Base-by-base conservation (phyloP, 2,113 vertebrate genomes). In the Dinomys branickii region DNA sequence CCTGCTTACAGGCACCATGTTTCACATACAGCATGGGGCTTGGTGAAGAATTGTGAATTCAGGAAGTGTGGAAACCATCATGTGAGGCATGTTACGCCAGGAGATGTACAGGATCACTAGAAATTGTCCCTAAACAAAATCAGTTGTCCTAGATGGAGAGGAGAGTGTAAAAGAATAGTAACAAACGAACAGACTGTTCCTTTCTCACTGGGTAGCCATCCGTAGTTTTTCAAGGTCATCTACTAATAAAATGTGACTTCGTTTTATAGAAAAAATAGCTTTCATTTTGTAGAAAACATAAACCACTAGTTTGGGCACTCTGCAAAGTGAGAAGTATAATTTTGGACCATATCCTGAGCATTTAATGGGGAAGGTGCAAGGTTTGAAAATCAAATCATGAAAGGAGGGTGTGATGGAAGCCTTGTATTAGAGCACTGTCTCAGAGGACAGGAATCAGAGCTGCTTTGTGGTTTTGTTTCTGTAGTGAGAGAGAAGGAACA, bases 271-370 rank as follows among this genome's bases (percentile, higher is more conserved):
- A 78, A 50, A 78, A 50, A 30, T 38, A 89, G 69, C 54, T 91
- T 93, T 80, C 30, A 80, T 54, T 85, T 67, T 71, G n/a, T 91
- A 78, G 90, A 73, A 97, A 95, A 90, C 12, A 58, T 59, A 67
- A 92, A 52, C 59, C 14, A 44, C 30, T 67, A 69, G 1, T 95
- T 77, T 83, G 47, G 58, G 41, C 19, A 56, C 33, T 59, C n/a
- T 63, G 52, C 24, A 90, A 7, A 94, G 28, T 33, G 94, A 67
- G 77, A 88, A 59, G 41, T 77, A 88, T 58, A 83, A 86, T 52
- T 59, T 80, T 41, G 75, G 73, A 58, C 19, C 5, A 33, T 92
- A 33, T 63, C 94, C 61, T 83, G 35, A 75, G 54, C 44, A 88
- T 1, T 73, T 80, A 44, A 17, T 22, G 56, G 19, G 47, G 80